A percentile compares a stretch with the other conserved stretches of the same genome.
Conservation (phyloP, 2,888 invertebrate genomes). For the Onchidella celtica region DNA sequence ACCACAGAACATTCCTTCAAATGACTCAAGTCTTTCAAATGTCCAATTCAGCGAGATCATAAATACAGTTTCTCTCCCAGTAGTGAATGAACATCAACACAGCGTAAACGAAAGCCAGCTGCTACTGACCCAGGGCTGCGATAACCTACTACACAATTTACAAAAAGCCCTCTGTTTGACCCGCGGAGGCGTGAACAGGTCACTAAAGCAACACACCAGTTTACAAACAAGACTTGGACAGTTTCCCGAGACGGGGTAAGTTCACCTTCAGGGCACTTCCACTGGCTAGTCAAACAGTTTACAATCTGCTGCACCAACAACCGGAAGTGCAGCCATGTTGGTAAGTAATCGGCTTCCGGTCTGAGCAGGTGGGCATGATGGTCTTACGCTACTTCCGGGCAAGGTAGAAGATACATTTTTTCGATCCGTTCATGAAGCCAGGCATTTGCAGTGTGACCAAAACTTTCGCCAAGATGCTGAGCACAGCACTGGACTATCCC, state of each 20-base stretch:
- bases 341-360: constrained; percentile 1
- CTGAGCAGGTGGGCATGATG: background rate
- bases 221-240: background rate
- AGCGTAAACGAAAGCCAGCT: no score
- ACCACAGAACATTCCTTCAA: no score
- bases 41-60: no score
- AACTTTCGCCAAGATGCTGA: no score
- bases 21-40: no score
- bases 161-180: background rate
- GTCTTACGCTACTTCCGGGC: no score
- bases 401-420: no score
- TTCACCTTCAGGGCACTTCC: background rate
- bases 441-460: background rate
- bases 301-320: background rate
- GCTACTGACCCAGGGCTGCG: no score
- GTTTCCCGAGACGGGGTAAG: background rate
- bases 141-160: no score
- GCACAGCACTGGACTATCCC: no score
- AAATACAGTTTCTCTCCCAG: no score
- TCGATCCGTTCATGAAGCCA: background rate
- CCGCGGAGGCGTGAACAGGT: background rate
- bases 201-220: background rate
- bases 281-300: background rate
- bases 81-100: no score
- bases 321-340: constrained; percentile 5